Evolutionary conservation across 2,888 invertebrate species (phyloP), one percentile per base, ranked within the genome.

Genomic region (Xylocampa areola): DNA sequence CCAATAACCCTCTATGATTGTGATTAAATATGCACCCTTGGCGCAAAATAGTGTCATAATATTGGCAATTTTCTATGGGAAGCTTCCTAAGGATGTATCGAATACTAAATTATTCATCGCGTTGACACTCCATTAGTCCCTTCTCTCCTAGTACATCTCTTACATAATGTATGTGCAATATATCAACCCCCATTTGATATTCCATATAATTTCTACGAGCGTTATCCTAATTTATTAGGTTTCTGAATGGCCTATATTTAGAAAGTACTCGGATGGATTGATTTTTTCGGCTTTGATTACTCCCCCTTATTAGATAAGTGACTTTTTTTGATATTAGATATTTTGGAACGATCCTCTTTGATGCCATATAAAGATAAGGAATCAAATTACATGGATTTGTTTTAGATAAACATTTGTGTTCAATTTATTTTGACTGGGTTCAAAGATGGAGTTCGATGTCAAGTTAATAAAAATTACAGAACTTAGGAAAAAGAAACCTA

Each of bases 311-410:
- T 11, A 45, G 30, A n/a, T n/a, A n/a, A n/a, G 25, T 37, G 36
- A 10, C 23, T 55, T 35, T 36, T n/a, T 61, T 47, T 10, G 27
- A 27, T 32, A 40, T 41, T 36, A 13, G 23, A 32, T 40, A 47
- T 54, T 62, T 36, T 32, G 25, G 2, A 57, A 29, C 37, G 23
- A 43, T 33, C 10, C 43, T 41, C 21, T 39, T 57, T 39, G 62
- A 57, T 49, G 57, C 43, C 37, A 33, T 13, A 63, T n/a, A 37
- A 64, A 64, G 62, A 62, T 64, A 64, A 2, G 23, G 13, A 57
- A 33, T 30, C 49, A 49, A 64, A 49, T 57, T 29, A 32, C 57
- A 57, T 49, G 43, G 64, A 29, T 57, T 64, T 55, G 55, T 43
- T n/a, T n/a, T 27, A 63, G 32, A 23, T 29, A 47, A 61, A 61